phyloP scores from a whole-genome alignment of 2,888 invertebrate species.

The Dromius quadrimaculatus region DNA sequence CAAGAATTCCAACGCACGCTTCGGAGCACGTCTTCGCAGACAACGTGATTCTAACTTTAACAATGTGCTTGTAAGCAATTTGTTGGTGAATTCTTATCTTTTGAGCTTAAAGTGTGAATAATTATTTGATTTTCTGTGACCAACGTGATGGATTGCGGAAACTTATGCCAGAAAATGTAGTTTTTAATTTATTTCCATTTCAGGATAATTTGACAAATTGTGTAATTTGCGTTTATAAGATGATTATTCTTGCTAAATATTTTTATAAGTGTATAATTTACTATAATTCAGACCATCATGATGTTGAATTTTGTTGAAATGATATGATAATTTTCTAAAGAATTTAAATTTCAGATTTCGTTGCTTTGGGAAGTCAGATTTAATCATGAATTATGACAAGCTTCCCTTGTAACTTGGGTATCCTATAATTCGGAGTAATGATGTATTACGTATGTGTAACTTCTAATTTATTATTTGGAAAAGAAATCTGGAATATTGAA shows the following conservation, averaged over 20 bases:
- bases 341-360: slow-evolving; percentile 17
- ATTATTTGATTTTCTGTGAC: slow-evolving; percentile 20
- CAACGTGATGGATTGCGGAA: slow-evolving; percentile 6
- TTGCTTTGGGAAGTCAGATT: background rate
- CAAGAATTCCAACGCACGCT: slow-evolving; percentile 38
- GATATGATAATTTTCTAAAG: slow-evolving; percentile 4
- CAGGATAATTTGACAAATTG: slow-evolving; percentile 14
- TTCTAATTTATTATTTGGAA: no score
- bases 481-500: no score
- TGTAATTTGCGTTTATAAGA: slow-evolving; percentile 19
- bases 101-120: slow-evolving; percentile 7
- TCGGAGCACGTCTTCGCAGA: slow-evolving; percentile 13
- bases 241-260: slow-evolving; percentile 19
- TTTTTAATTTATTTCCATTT: background rate
- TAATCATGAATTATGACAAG: background rate
- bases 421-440: no score
- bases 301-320: slow-evolving; percentile 7
- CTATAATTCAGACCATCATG: slow-evolving; percentile 1
- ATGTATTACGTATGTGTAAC: no score
- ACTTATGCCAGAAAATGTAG: slow-evolving; percentile 4
- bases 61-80: slow-evolving; percentile 4
- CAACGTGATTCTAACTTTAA: slow-evolving; percentile 6
- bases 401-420: no score
- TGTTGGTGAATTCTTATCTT: background rate
- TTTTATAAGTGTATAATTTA: slow-evolving; percentile 13